Conservation (phyloP, 92 coral and sea anemone species). For the Bergia sp. region DNA sequence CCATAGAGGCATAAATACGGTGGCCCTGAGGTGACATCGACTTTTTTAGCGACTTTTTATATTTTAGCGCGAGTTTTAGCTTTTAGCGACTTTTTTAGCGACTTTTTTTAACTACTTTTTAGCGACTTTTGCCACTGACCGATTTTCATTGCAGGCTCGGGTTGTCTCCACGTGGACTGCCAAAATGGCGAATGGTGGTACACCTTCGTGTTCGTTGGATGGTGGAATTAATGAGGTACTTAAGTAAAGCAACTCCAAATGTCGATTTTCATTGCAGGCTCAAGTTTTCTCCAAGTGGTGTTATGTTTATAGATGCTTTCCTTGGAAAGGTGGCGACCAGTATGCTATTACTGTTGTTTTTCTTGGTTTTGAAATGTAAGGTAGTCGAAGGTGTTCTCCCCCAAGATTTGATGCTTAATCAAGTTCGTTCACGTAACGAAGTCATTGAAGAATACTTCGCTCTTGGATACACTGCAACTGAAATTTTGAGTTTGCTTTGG, state of each 20-base stretch:
- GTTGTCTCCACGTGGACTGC: not conserved
- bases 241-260: conserved; percentile 29
- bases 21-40: no score
- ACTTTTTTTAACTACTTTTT: no score
- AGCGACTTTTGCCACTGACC: no score
- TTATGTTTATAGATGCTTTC: conserved; percentile 15
- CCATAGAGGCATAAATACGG: not conserved
- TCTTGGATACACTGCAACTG: conserved; percentile 26
- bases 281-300: conserved; percentile 8
- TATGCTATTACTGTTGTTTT: conserved; percentile 27
- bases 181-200: conserved; percentile 25
- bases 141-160: no score
- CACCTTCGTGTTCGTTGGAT: conserved; percentile 41
- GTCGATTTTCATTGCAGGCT: conserved; percentile 16
- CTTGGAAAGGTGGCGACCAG: conserved; percentile 27
- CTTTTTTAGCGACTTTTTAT: no score
- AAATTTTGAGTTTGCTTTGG: conserved; percentile 42
- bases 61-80: no score
- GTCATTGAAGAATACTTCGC: conserved; percentile 44
- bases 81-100: no score
- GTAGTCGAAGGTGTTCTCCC: conserved; percentile 29
- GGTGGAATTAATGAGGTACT: conserved; percentile 37
- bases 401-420: conserved; percentile 32
- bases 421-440: conserved; percentile 46
- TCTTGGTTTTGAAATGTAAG: conserved; percentile 38